Evolutionary conservation across 2,888 invertebrate species (phyloP).

Genomic region (Lasioglossum pauxillum): DNA sequence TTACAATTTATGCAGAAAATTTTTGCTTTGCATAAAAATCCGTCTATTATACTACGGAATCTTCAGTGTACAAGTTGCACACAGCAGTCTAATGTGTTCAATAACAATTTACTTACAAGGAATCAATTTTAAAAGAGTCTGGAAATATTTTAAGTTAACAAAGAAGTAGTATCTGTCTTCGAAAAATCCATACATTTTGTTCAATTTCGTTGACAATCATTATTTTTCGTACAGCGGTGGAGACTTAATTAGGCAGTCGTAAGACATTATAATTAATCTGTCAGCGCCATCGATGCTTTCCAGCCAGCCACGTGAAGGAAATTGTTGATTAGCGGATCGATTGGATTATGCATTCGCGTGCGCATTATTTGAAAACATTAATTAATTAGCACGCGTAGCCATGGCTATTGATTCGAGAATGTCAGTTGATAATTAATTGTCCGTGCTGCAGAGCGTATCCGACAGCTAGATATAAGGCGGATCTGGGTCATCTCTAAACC

Average conservation of each 20-base stretch:
- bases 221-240: not conserved
- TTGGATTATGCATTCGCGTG: not conserved
- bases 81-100: too few species aligned
- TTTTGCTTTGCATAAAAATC: too few species aligned
- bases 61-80: too few species aligned
- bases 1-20: too few species aligned
- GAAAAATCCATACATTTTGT: too few species aligned
- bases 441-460: not conserved
- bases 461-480: conserved; percentile 1
- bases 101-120: too few species aligned
- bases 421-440: conserved; percentile 9
- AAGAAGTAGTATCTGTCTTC: not conserved
- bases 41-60: too few species aligned
- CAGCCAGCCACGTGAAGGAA: not conserved
- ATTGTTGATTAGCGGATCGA: not conserved
- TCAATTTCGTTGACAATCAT: not conserved
- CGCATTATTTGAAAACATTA: conserved; percentile 6
- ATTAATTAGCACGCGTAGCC: conserved; percentile 5
- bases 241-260: not conserved
- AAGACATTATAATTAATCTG: not conserved
- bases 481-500: conserved; percentile 3
- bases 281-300: not conserved
- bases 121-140: too few species aligned
- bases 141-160: not conserved
- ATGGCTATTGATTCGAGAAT: not conserved